phyloP scores from a whole-genome alignment of 2,888 invertebrate species.

The Bellardia pandia region DNA sequence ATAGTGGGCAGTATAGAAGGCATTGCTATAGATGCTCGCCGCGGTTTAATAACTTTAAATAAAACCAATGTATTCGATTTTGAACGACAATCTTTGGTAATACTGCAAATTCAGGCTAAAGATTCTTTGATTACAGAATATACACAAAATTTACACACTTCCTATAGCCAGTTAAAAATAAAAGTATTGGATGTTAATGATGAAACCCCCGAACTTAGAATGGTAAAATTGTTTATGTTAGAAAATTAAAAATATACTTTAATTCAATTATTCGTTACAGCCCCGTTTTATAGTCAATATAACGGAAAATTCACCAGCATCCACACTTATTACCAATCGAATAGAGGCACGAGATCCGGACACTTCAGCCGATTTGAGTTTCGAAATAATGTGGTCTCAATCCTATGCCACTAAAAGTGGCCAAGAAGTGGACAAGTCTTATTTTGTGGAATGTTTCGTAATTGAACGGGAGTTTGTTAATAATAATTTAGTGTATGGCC shows the following conservation, averaged over 20 bases:
- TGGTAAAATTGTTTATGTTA: constrained; percentile 84
- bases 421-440: constrained; percentile 68
- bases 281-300: constrained; percentile 83
- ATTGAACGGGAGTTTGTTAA: constrained; percentile 74
- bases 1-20: constrained; percentile 85
- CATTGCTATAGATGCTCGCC: constrained; percentile 85
- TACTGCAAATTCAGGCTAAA: constrained; percentile 85
- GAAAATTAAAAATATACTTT: background rate
- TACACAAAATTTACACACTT: constrained; percentile 71
- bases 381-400: constrained; percentile 86
- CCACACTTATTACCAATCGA: constrained; percentile 82
- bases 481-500: constrained; percentile 74
- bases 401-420: constrained; percentile 87
- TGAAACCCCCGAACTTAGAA: constrained; percentile 87
- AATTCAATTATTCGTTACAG: constrained; percentile 36
- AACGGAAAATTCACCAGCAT: constrained; percentile 85
- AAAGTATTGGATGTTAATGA: constrained; percentile 89
- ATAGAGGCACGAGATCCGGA: constrained; percentile 87
- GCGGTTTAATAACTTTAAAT: constrained; percentile 86
- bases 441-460: constrained; percentile 77
- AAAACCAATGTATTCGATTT: constrained; percentile 86
- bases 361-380: constrained; percentile 85
- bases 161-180: constrained; percentile 86
- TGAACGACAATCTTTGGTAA: constrained; percentile 86
- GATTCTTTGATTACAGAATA: constrained; percentile 84